These are phyloP conservation scores for Arbacia lixula DNA, from an alignment of 53 echinoderm and acorn worm genomes.

Conservation along the genomic window DNA sequence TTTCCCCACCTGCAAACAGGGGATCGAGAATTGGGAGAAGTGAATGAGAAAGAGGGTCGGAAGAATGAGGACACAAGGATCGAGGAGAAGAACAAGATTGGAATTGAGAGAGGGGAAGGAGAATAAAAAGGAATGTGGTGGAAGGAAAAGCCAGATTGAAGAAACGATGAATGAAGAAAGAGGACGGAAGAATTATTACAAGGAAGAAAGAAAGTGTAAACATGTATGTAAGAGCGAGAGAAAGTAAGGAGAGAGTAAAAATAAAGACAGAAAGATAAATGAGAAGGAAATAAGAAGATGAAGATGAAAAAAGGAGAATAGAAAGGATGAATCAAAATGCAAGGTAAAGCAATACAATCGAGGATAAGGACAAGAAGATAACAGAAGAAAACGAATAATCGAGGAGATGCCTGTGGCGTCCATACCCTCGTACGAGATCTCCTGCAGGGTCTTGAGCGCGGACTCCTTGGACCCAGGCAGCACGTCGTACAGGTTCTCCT, in stretches of 20 bases:
- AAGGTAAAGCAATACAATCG: too few species aligned
- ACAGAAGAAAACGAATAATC: too few species aligned
- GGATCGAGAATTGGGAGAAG: not conserved
- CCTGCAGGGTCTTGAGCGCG: conserved; percentile 56
- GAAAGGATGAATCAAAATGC: too few species aligned
- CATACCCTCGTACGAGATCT: conserved; percentile 67
- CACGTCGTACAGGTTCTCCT: conserved; percentile 74
- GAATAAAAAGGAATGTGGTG: not conserved
- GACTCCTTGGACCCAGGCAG: conserved; percentile 54
- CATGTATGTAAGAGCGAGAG: too few species aligned
- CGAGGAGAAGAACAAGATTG: not conserved
- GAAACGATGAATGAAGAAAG: not conserved
- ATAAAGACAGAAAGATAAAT: too few species aligned
- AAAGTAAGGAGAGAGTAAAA: too few species aligned
- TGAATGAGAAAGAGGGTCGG: not conserved
- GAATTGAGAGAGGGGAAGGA: not conserved
- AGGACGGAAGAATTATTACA: not conserved
- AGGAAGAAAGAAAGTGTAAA: too few species aligned
- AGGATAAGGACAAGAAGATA: too few species aligned
- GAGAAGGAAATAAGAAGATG: too few species aligned
- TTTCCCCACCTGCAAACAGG: conserved; percentile 64
- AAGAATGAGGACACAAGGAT: not conserved
- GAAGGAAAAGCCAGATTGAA: not conserved
- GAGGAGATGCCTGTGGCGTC: too few species aligned
- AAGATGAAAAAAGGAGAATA: too few species aligned